phyloP scores from a whole-genome alignment of 2,888 invertebrate species.

The Drosophila stalkeri region DNA sequence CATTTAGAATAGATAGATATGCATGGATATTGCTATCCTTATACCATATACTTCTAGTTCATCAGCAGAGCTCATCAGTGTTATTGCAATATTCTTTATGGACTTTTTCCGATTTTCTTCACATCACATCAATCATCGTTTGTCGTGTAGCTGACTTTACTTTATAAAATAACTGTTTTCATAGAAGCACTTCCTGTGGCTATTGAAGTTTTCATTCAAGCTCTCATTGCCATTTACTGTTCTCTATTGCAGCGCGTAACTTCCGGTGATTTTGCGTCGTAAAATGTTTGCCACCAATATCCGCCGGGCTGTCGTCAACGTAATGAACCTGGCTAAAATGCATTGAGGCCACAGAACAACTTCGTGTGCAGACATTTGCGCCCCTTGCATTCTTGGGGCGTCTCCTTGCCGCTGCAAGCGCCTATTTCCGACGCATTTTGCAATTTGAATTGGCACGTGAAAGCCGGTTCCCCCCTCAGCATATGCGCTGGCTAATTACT shows the following conservation, averaged over 20 bases:
- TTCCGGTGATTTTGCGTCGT: slow-evolving; percentile 69
- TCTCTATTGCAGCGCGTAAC: slow-evolving; percentile 57
- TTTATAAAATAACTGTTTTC: slow-evolving; percentile 17
- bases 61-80: too few relatives aligned
- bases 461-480: slow-evolving; percentile 27
- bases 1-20: not conserved
- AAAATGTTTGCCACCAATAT: slow-evolving; percentile 78
- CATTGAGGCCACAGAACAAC: slow-evolving; percentile 22
- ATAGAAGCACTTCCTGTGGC: not conserved
- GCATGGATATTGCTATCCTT: too few relatives aligned
- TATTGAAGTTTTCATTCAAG: slow-evolving; percentile 16
- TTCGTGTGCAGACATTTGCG: slow-evolving; percentile 20
- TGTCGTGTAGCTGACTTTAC: not conserved
- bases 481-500: slow-evolving; percentile 66
- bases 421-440: slow-evolving; percentile 62
- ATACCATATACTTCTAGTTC: not conserved
- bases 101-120: not conserved
- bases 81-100: not conserved
- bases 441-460: slow-evolving; percentile 48
- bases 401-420: slow-evolving; percentile 2
- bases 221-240: slow-evolving; percentile 24
- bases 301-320: slow-evolving; percentile 56
- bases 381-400: slow-evolving; percentile 5
- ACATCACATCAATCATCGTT: not conserved
- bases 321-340: slow-evolving; percentile 18